Evolutionary conservation across 2,113 vertebrate genomes (phyloP).

Genomic region (Paramisgurnus dabryanus): DNA sequence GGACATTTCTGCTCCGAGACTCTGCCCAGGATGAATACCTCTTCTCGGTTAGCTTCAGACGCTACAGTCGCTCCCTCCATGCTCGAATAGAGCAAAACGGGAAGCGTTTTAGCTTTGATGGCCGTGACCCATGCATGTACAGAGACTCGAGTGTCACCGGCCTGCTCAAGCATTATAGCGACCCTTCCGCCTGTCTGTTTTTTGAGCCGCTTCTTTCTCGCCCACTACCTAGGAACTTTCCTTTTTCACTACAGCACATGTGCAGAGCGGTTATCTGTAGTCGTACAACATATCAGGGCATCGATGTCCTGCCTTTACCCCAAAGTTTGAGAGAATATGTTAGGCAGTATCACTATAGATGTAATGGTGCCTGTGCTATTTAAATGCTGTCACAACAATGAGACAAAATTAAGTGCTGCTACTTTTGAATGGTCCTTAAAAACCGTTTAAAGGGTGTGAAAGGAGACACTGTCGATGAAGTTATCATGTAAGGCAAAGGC

Average conservation of each 20-base stretch:
- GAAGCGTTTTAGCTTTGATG: slow-evolving; percentile 96
- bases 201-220: slow-evolving; percentile 93
- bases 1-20: slow-evolving; percentile 91
- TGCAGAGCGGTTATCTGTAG: slow-evolving; percentile 92
- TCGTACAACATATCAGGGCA: slow-evolving; percentile 87
- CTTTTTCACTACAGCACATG: slow-evolving; percentile 92
- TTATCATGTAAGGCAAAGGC: not conserved
- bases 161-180: slow-evolving; percentile 92
- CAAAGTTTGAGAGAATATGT: slow-evolving; percentile 89
- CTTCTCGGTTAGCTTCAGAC: slow-evolving; percentile 96
- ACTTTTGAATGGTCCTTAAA: not conserved
- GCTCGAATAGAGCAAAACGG: slow-evolving; percentile 96
- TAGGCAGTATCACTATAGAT: slow-evolving; percentile 92
- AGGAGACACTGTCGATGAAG: not conserved
- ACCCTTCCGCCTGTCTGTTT: slow-evolving; percentile 94
- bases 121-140: slow-evolving; percentile 95
- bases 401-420: not conserved
- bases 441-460: not conserved
- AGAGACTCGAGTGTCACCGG: slow-evolving; percentile 89
- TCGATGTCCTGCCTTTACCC: slow-evolving; percentile 85
- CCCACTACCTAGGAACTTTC: slow-evolving; percentile 88
- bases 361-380: slow-evolving; percentile 68
- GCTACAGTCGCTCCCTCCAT: slow-evolving; percentile 95
- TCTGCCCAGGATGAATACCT: slow-evolving; percentile 96
- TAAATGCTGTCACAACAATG: slow-evolving; percentile 33